phyloP scores from a whole-genome alignment of 1,140 invertebrate species.

The Myzus persicae region DNA sequence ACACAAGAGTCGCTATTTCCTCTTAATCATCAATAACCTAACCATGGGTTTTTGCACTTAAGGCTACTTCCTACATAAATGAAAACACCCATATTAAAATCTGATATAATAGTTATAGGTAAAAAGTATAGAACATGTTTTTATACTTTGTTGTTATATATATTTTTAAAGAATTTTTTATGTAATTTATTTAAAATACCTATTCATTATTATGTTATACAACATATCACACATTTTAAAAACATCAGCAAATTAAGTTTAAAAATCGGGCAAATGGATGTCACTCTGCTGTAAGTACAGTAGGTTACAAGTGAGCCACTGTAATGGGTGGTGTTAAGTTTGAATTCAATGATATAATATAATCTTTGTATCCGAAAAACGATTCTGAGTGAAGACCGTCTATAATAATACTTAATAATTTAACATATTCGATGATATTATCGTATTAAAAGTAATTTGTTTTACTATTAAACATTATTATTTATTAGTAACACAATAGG shows the following conservation, averaged over 20 bases:
- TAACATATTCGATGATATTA: too few species aligned
- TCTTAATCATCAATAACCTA: neutral
- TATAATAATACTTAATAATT: too few species aligned
- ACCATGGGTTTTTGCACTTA: neutral
- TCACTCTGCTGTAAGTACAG: too few species aligned
- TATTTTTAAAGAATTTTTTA: neutral
- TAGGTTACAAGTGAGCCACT: too few species aligned
- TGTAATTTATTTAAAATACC: neutral
- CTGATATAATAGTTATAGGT: neutral
- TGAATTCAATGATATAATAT: too few species aligned
- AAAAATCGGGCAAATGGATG: too few species aligned
- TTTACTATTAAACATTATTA: too few species aligned
- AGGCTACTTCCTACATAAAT: neutral
- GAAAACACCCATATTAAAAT: neutral
- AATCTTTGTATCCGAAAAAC: too few species aligned
- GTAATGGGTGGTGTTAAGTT: too few species aligned
- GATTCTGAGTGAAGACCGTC: too few species aligned
- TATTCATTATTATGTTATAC: neutral
- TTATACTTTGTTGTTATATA: neutral
- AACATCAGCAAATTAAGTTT: neutral
- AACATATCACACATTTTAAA: neutral
- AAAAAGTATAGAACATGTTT: constrained; percentile 7
- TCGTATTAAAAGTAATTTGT: too few species aligned
- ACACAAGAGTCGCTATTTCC: neutral
- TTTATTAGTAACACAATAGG: too few species aligned